Conservation (phyloP, 1,140 invertebrate genomes). For the Aphidius gifuensis region DNA sequence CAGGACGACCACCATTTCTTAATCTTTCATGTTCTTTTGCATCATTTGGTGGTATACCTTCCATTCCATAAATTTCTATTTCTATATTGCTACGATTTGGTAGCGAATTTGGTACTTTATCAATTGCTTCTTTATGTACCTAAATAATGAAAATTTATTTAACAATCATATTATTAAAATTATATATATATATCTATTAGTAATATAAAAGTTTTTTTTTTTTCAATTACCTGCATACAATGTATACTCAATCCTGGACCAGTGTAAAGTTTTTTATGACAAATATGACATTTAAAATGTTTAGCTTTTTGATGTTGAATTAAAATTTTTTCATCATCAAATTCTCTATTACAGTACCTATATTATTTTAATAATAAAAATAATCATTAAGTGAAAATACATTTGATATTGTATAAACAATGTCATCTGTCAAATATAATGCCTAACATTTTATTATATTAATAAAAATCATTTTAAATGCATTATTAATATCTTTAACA, state of each 20-base stretch:
- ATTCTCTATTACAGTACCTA: conserved; percentile 99
- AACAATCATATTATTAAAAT: not conserved
- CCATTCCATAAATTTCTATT: conserved; percentile 99
- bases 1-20: conserved; percentile 62
- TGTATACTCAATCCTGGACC: conserved; percentile 98
- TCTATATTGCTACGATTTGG: conserved; percentile 97
- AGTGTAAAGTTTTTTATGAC: conserved; percentile 98
- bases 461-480: too few relatives aligned
- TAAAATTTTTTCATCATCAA: conserved; percentile 99
- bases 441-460: not conserved
- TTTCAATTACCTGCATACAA: conserved; percentile 91
- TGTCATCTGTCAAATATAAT: conserved; percentile 1
- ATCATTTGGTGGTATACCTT: conserved; percentile 96
- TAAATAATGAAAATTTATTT: conserved; percentile 46
- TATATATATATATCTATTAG: not conserved
- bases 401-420: not conserved
- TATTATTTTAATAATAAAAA: conserved; percentile 25
- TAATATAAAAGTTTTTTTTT: not conserved
- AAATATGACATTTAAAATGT: conserved; percentile 99
- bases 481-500: not conserved
- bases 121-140: conserved; percentile 99
- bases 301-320: conserved; percentile 99
- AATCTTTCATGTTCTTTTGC: conserved; percentile 90
- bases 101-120: conserved; percentile 98
- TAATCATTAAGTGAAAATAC: conserved; percentile 48